Percentiles rank a stretch among this genome's conserved stretches.
These are phyloP conservation scores for Ericerus pela DNA, from an alignment of 1,140 invertebrate species.

Conservation along the genomic window DNA sequence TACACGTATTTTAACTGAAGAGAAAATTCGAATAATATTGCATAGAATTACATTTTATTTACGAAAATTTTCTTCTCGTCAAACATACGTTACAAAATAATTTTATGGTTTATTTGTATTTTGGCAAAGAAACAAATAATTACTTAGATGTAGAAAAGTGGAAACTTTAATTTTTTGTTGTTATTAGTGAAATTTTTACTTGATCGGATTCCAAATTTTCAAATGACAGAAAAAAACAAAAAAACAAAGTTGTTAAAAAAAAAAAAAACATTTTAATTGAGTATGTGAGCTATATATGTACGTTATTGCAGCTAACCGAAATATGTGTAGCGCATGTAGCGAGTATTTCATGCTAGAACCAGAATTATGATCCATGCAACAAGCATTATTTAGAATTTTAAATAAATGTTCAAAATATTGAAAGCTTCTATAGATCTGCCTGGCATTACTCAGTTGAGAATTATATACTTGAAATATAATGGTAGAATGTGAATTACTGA, in stretches of 20 bases:
- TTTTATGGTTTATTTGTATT: constrained; percentile 7
- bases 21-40: background rate
- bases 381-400: background rate
- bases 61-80: background rate
- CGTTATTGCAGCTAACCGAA: background rate
- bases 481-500: no score
- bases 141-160: background rate
- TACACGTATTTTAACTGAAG: background rate
- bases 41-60: background rate
- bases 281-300: background rate
- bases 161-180: background rate
- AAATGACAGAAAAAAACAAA: background rate
- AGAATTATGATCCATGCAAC: background rate
- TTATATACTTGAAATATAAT: no score
- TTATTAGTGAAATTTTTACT: background rate
- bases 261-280: background rate
- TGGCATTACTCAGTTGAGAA: no score
- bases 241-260: constrained; percentile 2
- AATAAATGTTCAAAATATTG: no score
- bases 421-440: no score
- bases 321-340: background rate
- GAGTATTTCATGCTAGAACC: no score
- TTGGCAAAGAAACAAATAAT: constrained; percentile 3
- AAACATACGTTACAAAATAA: background rate
- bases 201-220: background rate